Conservation (phyloP, 2,113 vertebrate species). For the Cygnus atratus region DNA sequence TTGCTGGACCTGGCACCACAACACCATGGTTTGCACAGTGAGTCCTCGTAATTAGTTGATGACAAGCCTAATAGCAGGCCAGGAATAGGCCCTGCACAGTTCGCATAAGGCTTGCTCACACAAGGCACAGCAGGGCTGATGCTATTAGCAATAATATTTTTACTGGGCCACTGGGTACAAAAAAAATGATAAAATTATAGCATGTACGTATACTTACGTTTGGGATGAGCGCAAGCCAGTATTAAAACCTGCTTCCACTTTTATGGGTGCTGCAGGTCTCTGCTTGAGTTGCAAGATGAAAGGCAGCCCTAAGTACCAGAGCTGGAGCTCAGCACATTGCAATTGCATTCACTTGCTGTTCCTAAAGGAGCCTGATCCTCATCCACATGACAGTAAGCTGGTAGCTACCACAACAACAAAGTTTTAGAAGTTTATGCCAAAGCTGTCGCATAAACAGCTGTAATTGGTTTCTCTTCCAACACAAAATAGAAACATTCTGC, state of each 20-base stretch:
- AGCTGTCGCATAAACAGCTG: fast-evolving
- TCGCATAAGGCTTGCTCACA: background rate
- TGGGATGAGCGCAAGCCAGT: background rate
- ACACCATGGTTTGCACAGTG: background rate
- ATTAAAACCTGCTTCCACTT: background rate
- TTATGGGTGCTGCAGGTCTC: background rate
- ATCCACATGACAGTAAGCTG: fast-evolving
- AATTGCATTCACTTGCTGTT: fast-evolving
- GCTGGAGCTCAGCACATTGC: background rate
- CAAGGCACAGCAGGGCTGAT: fast-evolving
- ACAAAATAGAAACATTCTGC: background rate
- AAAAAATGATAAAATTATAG: background rate
- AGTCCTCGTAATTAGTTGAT: background rate
- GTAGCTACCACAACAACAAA: fast-evolving
- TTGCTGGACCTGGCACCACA: fast-evolving
- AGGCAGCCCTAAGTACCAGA: background rate
- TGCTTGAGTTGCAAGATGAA: background rate
- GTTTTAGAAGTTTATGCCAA: fast-evolving
- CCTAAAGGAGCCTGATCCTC: background rate
- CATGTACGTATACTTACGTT: background rate
- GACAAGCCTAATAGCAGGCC: background rate
- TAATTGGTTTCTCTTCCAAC: background rate
- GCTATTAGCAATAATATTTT: background rate
- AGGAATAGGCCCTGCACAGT: background rate
- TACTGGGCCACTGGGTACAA: background rate